Base-by-base conservation (phyloP, 2,888 invertebrate genomes). In the Kuschelorhynchus macadamiae region DNA sequence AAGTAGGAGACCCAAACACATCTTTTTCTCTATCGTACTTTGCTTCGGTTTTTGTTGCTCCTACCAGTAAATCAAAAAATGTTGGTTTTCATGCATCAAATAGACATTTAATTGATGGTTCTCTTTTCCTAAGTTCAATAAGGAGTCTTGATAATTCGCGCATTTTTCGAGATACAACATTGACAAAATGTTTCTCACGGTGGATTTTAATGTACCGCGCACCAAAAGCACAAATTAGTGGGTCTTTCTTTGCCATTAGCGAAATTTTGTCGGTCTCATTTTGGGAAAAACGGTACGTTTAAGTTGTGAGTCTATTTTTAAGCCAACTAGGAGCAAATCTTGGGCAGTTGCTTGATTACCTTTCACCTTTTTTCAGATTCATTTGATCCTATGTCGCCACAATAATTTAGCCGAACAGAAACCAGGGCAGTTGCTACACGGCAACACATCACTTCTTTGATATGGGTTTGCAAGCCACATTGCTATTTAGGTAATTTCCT, bases 371-470 rank as follows among this genome's bases (percentile, higher is more conserved):
- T 25, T 46, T 33, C 16, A 21, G 2, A 12, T 36, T 3, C 72
- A 73, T 52, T 60, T 61, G 42, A 72, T 75, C 70, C 67, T 72
- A 46, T 76, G 75, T 17, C 72, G 41, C 56, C 69, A 74, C 17
- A 76, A 61, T 12, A 66, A 57, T 60, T 73, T 74, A 17, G 69
- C 18, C 1, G 72, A 68, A 70, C 65, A 76, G 55, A 70, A 76
- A 5, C 76, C 76, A 12, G 74, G 53, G 60, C 76, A 76, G 55
- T 72, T 42, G 39, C 17, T 36, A 59, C 75, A 76, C 4, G 74
- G 72, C 33, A 73, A 30, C 21, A 66, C 3, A 20, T 52, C 36
- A 21, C 25, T 16, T 44, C 50, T 36, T 44, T 56, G 62, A 49
- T 32, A 74, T 16, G 36, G 74, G 63, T 50, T 73, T 71, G 20